A percentile compares a stretch with the other conserved stretches of the same genome.
Conservation (phyloP, 2,888 invertebrate genomes). For the Xanthorhoe spadicearia region DNA sequence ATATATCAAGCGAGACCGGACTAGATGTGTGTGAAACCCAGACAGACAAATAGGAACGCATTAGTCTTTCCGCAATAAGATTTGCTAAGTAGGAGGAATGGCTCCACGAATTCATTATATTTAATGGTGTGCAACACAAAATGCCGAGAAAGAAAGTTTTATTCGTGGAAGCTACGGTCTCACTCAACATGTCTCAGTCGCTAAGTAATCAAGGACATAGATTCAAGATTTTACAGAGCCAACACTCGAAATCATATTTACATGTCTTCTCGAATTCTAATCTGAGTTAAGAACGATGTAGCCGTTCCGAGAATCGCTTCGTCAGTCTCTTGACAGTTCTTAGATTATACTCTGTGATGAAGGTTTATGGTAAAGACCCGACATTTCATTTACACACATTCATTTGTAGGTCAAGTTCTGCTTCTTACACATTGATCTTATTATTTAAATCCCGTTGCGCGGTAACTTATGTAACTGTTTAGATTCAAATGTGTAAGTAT, state of each 20-base stretch:
- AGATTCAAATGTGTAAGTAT: slow-evolving; percentile 26
- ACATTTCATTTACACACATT: slow-evolving; percentile 47
- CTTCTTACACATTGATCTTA: slow-evolving; percentile 21
- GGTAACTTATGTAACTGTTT: slow-evolving; percentile 34
- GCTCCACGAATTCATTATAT: slow-evolving; percentile 39
- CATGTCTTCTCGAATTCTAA: slow-evolving; percentile 43
- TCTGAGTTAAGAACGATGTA: slow-evolving; percentile 44
- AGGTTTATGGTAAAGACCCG: slow-evolving; percentile 50
- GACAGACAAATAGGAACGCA: slow-evolving; percentile 38
- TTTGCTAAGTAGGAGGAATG: slow-evolving; percentile 37
- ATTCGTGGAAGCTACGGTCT: slow-evolving; percentile 43
- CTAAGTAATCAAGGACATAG: slow-evolving; percentile 40
- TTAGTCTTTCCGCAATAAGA: slow-evolving; percentile 40
- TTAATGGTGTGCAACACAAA: slow-evolving; percentile 37
- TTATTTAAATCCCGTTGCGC: slow-evolving; percentile 40
- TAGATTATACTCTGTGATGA: slow-evolving; percentile 53
- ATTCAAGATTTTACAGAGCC: slow-evolving; percentile 19
- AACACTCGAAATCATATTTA: slow-evolving; percentile 3
- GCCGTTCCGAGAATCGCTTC: slow-evolving; percentile 45
- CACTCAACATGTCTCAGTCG: slow-evolving; percentile 21
- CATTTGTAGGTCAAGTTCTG: slow-evolving; percentile 40
- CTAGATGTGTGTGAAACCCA: slow-evolving; percentile 25
- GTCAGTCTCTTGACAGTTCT: slow-evolving; percentile 52
- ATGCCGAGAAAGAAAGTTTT: slow-evolving; percentile 46
- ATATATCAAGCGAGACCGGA: slow-evolving; percentile 15